Evolutionary conservation across 2,888 invertebrate genomes (phyloP), one percentile per base, ranked within the genome.

Genomic region (Pomacea canaliculata): DNA sequence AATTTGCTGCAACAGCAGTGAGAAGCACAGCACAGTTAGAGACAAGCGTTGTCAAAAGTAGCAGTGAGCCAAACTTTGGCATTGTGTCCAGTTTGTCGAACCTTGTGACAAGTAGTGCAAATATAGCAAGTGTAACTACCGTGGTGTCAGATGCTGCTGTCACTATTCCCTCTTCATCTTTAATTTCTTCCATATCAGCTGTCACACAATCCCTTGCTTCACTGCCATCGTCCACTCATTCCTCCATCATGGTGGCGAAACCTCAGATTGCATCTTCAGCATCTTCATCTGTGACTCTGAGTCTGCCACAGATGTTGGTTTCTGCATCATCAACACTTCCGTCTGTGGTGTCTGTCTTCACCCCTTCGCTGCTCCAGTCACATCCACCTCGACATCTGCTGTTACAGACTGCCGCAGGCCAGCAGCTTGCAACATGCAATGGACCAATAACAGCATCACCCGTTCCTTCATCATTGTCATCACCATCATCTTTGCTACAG

Each of bases 1-100:
- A 89, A 82, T 90, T 90, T 84, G 90, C 91, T 65, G 91, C 90
- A 62, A 89, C 89, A 4, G 91, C 91, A 56, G 88, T 91, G 48
- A 84, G 87, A 67, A 86, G 87, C 76, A 84, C 86, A 4, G 78
- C 86, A 67, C 84, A 86, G 78, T 79, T 87, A 72, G 83, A 83
- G n/a, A 69, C 59, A 0, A 65, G 74, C 12, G 51, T 70, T 56
- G 80, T 82, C 66, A 81, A 83, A 70, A 84, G 84, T 79, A 85
- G 83, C 83, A 83, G 80, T 76, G 79, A 82, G 65, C 51, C 51
- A 56, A 16, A 56, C 51, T 56, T 56, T 56, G 71, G 72, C 16
- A 65, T 60, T 51, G 27, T 69, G 70, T 69, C 72, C 2, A 73
- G 46, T 68, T 51, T 69, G 18, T 70, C 73, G 27, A 75, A 76